Evolutionary conservation across 2,888 invertebrate species (phyloP).

Genomic region (Xylota segnis): DNA sequence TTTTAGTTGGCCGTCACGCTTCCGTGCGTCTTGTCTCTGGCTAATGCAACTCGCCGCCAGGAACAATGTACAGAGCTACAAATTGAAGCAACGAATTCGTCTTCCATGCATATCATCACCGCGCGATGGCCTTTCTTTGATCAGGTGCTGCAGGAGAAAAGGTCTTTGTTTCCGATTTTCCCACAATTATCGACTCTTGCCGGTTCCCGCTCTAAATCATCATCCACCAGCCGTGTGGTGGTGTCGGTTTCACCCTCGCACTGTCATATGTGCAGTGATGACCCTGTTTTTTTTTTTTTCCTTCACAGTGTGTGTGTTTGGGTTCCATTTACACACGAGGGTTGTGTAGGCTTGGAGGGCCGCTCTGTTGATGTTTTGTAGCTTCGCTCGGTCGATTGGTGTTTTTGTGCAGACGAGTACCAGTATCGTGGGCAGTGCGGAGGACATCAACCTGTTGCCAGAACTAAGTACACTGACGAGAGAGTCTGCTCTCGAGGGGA

Average conservation of each 20-base stretch:
- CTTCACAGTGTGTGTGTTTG: not conserved
- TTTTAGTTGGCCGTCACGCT: constrained; percentile 55
- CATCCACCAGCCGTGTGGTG: constrained; percentile 11
- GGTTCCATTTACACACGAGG: constrained; percentile 51
- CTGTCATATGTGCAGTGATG: constrained; percentile 70
- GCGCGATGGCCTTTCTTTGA: constrained; percentile 36
- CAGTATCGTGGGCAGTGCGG: constrained; percentile 8
- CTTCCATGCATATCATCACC: constrained; percentile 53
- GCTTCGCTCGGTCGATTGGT: constrained; percentile 44
- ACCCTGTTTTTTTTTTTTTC: constrained; percentile 42
- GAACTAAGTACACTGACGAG: constrained; percentile 28
- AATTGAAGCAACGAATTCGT: constrained; percentile 55
- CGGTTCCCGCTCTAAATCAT: constrained; percentile 8
- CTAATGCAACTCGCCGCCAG: constrained; percentile 12
- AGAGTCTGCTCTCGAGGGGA: constrained; percentile 32
- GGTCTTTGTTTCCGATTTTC: constrained; percentile 66
- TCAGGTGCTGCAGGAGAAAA: constrained; percentile 54
- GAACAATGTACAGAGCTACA: constrained; percentile 6
- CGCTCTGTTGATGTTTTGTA: constrained; percentile 9
- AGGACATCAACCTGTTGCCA: constrained; percentile 63
- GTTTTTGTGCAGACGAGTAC: constrained; percentile 17
- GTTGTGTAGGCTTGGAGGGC: constrained; percentile 28
- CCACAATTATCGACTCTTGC: constrained; percentile 64
- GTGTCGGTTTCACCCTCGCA: constrained; percentile 62
- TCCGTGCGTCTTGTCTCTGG: constrained; percentile 15